These are phyloP conservation scores for Phataginus tricuspis DNA, from an alignment of 2,797 vertebrate species.

Conservation along the genomic window DNA sequence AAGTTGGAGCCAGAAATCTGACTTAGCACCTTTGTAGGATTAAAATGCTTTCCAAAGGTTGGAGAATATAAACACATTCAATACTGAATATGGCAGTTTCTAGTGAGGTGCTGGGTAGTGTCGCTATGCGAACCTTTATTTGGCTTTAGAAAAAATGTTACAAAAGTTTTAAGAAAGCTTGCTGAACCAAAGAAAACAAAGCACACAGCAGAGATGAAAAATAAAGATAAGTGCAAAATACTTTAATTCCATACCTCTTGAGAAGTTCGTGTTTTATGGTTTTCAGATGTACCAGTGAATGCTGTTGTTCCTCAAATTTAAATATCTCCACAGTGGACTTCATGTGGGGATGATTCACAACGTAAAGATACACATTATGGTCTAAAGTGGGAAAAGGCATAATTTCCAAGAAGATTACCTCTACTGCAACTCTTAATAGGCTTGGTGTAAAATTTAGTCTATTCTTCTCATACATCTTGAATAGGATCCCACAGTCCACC, in stretches of 20 bases:
- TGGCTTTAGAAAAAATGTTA: constrained; percentile 21
- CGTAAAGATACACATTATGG: constrained; percentile 90
- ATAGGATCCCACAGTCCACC: not conserved
- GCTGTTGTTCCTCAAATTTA: constrained; percentile 89
- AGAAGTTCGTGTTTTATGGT: constrained; percentile 93
- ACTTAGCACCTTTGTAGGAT: constrained; percentile 64
- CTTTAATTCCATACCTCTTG: constrained; percentile 86
- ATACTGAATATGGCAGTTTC: constrained; percentile 56
- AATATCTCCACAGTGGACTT: constrained; percentile 94
- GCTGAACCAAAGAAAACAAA: constrained; percentile 34
- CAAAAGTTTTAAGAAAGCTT: constrained; percentile 37
- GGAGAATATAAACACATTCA: constrained; percentile 52
- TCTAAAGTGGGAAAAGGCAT: constrained; percentile 84
- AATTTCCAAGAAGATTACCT: constrained; percentile 45
- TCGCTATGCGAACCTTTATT: constrained; percentile 51
- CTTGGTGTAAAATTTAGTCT: not conserved
- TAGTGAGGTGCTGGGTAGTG: not conserved
- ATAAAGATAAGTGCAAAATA: not conserved
- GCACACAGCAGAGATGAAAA: not conserved
- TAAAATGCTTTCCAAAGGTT: constrained; percentile 69
- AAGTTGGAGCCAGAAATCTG: constrained; percentile 60
- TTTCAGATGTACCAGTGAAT: constrained; percentile 90
- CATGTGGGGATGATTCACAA: constrained; percentile 93
- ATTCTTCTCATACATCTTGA: not conserved
- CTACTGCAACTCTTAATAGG: not conserved